These are phyloP conservation scores for Odontocolon sp. DNA, from an alignment of 2,888 invertebrate species.

Conservation along the genomic window DNA sequence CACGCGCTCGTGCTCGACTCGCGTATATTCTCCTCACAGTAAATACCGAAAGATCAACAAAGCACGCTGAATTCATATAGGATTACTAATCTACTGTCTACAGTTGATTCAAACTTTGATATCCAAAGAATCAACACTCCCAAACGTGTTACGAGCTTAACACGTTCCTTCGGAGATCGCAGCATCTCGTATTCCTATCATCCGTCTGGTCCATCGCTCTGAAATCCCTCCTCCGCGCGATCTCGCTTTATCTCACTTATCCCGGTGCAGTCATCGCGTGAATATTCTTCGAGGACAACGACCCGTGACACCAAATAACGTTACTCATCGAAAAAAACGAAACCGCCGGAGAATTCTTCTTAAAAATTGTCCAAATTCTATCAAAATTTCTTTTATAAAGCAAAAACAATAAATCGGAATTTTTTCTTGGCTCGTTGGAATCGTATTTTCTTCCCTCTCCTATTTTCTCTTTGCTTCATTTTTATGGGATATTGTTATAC, in stretches of 20 bases:
- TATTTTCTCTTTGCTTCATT: no score
- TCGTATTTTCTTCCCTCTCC: no score
- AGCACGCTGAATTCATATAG: background rate
- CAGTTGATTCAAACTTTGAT: background rate
- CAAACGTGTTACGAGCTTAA: background rate
- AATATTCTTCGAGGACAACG: constrained; percentile 29
- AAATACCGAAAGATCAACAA: background rate
- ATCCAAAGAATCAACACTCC: background rate
- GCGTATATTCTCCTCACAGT: background rate
- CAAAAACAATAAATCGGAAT: no score
- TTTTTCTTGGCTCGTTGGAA: no score
- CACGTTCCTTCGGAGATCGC: background rate
- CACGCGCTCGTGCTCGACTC: background rate
- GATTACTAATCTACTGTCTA: background rate
- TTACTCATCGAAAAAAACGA: background rate
- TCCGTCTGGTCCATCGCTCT: background rate
- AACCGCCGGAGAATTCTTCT: background rate
- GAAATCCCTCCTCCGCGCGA: background rate
- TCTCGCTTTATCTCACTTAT: constrained; percentile 5
- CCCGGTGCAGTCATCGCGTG: constrained; percentile 14
- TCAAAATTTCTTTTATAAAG: no score
- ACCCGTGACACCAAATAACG: constrained; percentile 23
- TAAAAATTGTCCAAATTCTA: no score
- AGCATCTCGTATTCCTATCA: background rate
- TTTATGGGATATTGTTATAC: no score